Percentiles rank a stretch among this genome's conserved stretches.
Conservation (phyloP, 2,113 vertebrate species). For the Thamnaconus septentrionalis region DNA sequence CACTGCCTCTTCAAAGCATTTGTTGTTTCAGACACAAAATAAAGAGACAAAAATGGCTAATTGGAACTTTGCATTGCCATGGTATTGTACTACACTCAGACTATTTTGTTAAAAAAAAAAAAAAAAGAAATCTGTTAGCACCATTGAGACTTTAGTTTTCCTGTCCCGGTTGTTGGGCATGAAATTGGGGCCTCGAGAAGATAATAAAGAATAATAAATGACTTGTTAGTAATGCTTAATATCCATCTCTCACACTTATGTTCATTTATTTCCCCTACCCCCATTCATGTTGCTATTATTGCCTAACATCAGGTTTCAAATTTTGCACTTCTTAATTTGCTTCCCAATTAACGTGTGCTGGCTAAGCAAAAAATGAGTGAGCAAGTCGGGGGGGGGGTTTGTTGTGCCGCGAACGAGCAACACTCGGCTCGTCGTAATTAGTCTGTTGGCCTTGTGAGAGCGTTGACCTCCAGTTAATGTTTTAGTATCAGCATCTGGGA, state of each 20-base stretch:
- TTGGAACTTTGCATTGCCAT: slow-evolving; percentile 36
- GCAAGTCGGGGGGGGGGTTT: slow-evolving; percentile 31
- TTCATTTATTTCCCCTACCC: slow-evolving; percentile 11
- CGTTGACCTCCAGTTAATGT: slow-evolving; percentile 46
- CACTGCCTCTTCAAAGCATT: slow-evolving; percentile 26
- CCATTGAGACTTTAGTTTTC: slow-evolving; percentile 12
- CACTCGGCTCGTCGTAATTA: slow-evolving; percentile 42
- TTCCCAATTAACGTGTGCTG: slow-evolving; percentile 49
- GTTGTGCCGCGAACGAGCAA: slow-evolving; percentile 3
- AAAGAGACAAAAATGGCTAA: slow-evolving; percentile 1
- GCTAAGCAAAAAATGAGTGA: slow-evolving; percentile 20
- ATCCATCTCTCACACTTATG: slow-evolving; percentile 34
- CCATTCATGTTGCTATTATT: slow-evolving; percentile 27
- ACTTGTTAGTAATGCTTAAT: slow-evolving; percentile 41
- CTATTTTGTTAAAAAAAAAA: slow-evolving; percentile 16
- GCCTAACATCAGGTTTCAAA: slow-evolving; percentile 31
- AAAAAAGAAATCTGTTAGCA: slow-evolving; percentile 23
- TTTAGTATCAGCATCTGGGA: slow-evolving; percentile 49
- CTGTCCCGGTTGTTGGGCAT: background rate
- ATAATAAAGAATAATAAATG: slow-evolving; percentile 45
- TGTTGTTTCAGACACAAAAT: slow-evolving; percentile 9
- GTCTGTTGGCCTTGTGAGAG: slow-evolving; percentile 63
- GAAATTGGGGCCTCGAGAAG: slow-evolving; percentile 34
- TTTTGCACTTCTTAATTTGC: slow-evolving; percentile 50
- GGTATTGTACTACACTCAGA: slow-evolving; percentile 31